A percentile compares a stretch with the other conserved stretches of the same genome.
phyloP scores from a whole-genome alignment of 2,888 invertebrate species.

The Andrena praecox region DNA sequence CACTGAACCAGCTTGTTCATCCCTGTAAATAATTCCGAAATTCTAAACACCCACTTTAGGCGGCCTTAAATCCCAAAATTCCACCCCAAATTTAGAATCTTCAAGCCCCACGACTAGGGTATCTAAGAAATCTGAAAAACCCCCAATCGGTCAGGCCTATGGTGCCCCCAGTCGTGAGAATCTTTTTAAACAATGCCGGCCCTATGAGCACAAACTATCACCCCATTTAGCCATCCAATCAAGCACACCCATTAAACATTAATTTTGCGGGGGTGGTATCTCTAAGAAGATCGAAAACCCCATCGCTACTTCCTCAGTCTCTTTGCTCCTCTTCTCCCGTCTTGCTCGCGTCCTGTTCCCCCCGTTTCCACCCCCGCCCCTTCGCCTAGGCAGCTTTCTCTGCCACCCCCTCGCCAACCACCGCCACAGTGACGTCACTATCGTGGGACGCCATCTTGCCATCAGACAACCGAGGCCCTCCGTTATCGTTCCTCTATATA shows the following conservation, averaged over 20 bases:
- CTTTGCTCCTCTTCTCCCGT: constrained; percentile 15
- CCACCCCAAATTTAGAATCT: too few species aligned
- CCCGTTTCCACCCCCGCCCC: constrained; percentile 54
- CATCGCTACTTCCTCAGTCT: constrained; percentile 31
- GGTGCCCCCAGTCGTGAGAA: too few species aligned
- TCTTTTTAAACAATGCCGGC: too few species aligned
- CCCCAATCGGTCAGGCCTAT: too few species aligned
- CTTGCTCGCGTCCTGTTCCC: constrained; percentile 43
- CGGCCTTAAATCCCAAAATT: too few species aligned
- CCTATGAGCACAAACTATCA: too few species aligned
- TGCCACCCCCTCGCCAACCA: constrained; percentile 50
- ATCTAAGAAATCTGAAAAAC: too few species aligned
- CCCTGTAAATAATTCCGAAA: not conserved
- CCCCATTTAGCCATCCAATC: not conserved
- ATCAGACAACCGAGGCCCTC: constrained; percentile 84
- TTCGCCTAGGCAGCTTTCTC: constrained; percentile 35
- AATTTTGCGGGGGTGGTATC: not conserved
- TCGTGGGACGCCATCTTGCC: constrained; percentile 85
- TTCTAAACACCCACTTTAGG: too few species aligned
- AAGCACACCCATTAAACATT: not conserved
- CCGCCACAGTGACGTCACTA: constrained; percentile 82
- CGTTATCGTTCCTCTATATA: constrained; percentile 80
- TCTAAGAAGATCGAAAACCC: constrained; percentile 2
- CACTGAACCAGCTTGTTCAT: constrained; percentile 6
- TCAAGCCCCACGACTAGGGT: too few species aligned